These are phyloP conservation scores for Phenganax subtilis DNA, from an alignment of 92 coral and sea anemone genomes.

Conservation along the genomic window DNA sequence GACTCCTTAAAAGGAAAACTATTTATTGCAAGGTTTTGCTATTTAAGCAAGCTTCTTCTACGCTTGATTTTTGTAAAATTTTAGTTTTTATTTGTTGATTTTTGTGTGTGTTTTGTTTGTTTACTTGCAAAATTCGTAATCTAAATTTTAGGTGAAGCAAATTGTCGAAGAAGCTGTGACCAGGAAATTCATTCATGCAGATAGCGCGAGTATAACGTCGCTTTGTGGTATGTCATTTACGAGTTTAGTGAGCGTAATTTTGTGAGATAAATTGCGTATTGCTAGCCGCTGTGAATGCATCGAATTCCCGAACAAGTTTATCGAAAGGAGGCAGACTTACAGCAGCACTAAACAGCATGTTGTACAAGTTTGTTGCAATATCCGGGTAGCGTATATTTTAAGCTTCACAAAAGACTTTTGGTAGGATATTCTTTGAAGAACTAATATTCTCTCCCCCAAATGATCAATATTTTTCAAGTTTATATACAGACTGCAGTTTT, in stretches of 20 bases:
- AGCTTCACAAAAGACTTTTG: too few species aligned
- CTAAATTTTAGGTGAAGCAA: constrained; percentile 79
- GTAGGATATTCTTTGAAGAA: too few species aligned
- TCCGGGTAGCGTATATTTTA: too few species aligned
- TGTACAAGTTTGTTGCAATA: too few species aligned
- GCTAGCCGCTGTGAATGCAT: too few species aligned
- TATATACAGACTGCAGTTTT: too few species aligned
- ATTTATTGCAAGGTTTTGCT: background rate
- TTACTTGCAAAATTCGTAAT: constrained; percentile 9
- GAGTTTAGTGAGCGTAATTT: too few species aligned
- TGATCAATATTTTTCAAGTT: too few species aligned
- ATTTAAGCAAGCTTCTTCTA: background rate
- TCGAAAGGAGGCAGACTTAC: too few species aligned
- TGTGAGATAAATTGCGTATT: background rate
- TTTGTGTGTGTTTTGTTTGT: background rate
- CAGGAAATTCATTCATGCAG: constrained; percentile 91
- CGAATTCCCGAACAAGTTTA: too few species aligned
- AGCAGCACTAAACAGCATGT: too few species aligned
- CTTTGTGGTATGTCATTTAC: constrained; percentile 73
- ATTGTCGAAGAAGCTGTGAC: constrained; percentile 99
- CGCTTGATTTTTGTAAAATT: background rate
- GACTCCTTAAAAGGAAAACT: background rate
- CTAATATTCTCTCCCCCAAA: too few species aligned
- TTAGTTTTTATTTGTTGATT: background rate
- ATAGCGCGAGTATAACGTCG: constrained; percentile 95